phyloP scores from a whole-genome alignment of 1,140 invertebrate genomes.

The Monomorium pharaonis region DNA sequence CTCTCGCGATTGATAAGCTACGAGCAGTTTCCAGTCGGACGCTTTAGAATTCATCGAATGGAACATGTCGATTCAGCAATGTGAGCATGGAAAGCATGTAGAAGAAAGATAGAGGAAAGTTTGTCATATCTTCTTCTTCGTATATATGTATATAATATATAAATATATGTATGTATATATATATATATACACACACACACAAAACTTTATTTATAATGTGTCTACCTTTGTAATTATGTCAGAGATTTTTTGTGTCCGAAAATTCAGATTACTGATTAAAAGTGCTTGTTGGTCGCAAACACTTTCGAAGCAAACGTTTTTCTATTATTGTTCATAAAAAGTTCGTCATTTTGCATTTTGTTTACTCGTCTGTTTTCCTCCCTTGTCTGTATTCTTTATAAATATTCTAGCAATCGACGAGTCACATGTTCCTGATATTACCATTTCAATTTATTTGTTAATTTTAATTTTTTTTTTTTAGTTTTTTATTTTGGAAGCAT shows the following conservation, averaged over 20 bases:
- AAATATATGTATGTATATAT: too few relatives aligned
- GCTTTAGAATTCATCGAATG: constrained; percentile 55
- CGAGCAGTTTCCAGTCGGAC: constrained; percentile 48
- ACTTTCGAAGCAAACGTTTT: background rate
- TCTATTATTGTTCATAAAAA: background rate
- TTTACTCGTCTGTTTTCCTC: background rate
- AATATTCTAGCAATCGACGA: background rate
- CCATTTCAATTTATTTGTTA: constrained; percentile 18
- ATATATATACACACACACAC: too few relatives aligned
- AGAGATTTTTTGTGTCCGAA: background rate
- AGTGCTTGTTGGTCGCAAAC: too few relatives aligned
- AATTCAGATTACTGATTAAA: background rate
- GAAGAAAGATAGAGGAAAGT: background rate
- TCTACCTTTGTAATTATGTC: background rate
- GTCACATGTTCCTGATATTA: too few relatives aligned
- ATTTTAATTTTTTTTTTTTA: too few relatives aligned
- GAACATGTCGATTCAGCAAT: constrained; percentile 38
- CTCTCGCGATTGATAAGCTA: constrained; percentile 49
- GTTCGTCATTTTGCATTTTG: background rate
- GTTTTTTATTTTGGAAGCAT: background rate
- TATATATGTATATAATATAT: too few relatives aligned
- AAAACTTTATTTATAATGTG: constrained; percentile 6
- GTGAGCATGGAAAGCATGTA: background rate
- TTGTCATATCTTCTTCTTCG: background rate
- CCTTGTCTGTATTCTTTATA: background rate